These are phyloP conservation scores for Morone chrysops DNA, from an alignment of 2,113 vertebrate genomes.

Conservation along the genomic window DNA sequence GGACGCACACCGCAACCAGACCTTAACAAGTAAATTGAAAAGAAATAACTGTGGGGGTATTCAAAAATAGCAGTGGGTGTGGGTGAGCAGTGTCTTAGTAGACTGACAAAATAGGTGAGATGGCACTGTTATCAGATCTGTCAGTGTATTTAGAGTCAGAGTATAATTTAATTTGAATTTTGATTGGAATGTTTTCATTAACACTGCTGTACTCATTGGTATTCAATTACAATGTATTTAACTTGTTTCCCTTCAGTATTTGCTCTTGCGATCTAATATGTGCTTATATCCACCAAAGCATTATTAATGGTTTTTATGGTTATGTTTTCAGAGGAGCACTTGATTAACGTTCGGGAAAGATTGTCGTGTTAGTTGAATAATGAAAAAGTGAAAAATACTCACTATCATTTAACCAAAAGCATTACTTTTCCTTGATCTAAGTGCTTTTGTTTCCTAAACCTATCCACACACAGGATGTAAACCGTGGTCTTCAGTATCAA, in stretches of 20 bases:
- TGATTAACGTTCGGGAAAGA: too few relatives aligned
- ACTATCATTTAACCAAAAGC: neutral
- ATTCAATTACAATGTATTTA: too few relatives aligned
- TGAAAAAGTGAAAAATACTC: neutral
- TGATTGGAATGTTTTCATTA: neutral
- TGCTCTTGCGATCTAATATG: too few relatives aligned
- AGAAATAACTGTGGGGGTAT: neutral
- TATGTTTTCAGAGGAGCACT: neutral
- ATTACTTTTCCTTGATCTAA: neutral
- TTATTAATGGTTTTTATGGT: neutral
- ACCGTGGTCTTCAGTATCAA: neutral
- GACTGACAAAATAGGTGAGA: neutral
- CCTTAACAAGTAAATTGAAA: neutral
- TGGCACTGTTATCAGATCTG: neutral
- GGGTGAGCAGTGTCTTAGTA: neutral
- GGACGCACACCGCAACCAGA: neutral
- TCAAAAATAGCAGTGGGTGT: slow-evolving; percentile 1
- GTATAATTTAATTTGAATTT: neutral
- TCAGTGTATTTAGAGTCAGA: neutral
- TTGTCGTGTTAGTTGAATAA: neutral
- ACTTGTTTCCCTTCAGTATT: too few relatives aligned
- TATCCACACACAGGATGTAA: neutral
- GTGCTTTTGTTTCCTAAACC: neutral
- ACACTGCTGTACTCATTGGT: too few relatives aligned
- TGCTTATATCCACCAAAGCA: neutral